Evolutionary conservation across 2,888 invertebrate species (phyloP), one percentile per base, ranked within the genome.

Genomic region (Ectemnius cavifrons): DNA sequence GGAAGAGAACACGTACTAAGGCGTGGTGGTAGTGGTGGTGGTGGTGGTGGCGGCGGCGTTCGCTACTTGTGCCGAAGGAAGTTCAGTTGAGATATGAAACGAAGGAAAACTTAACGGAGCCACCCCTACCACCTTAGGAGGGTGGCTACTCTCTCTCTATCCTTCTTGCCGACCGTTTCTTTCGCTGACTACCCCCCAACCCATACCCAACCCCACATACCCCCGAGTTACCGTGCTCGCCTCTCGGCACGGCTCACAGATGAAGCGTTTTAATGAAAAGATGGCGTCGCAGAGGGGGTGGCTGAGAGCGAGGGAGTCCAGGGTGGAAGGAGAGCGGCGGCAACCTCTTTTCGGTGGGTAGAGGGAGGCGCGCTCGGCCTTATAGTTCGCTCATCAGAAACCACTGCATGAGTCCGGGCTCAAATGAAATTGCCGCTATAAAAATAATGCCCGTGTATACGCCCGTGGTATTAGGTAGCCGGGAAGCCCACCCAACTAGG

Each of bases 371-470:
- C 68, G 71, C 73, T 78, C 68, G 72, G 81, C 81, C 78, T 80
- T 68, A 23, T 23, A 75, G 84, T 81, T 79, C 82, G 87, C 89
- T 89, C 89, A 89, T 89, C 89, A 89, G 87, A 89, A 89, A 88
- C 83, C 89, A 89, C 87, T 89, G 89, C 89, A 89, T 89, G 89
- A 88, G 87, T 85, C 88, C 84, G 82, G 86, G 88, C 89, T 89
- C 88, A 89, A 89, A 89, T 89, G 89, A 89, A 89, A 89, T 89
- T 89, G 89, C 89, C 83, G 86, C 88, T 88, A 89, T 89, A 89
- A 89, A 89, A 89, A 89, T 89, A 89, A 89, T 88, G 87, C 84
- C 83, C 83, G 88, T 87, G 89, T 87, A 88, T 87, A 87, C 85
- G 86, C 83, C 83, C 78, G 68, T 83, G 84, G 89, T 89, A 89